Conservation (phyloP, 2,113 vertebrate genomes). For the Odontesthes bonariensis region DNA sequence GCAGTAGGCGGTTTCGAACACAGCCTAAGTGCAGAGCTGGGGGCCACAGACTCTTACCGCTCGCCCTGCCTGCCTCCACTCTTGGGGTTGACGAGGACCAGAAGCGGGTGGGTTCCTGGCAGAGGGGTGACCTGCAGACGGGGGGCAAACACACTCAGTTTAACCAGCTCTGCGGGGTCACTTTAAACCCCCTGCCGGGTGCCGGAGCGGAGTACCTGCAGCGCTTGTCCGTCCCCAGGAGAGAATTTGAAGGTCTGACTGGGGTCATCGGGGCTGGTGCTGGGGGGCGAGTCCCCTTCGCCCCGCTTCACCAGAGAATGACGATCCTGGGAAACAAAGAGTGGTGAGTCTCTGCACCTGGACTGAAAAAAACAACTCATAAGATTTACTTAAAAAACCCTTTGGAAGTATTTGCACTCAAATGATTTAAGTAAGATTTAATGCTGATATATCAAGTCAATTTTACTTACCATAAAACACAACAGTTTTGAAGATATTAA, state of each 20-base stretch:
- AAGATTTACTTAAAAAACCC: too few species aligned
- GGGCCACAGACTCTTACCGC: conserved; percentile 76
- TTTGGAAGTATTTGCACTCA: too few species aligned
- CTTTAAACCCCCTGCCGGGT: too few species aligned
- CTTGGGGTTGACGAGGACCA: conserved; percentile 95
- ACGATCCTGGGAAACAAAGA: conserved; percentile 70
- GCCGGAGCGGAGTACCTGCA: conserved; percentile 79
- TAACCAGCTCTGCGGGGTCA: not conserved
- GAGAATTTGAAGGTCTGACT: conserved; percentile 86
- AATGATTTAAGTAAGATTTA: too few species aligned
- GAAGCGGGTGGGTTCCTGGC: conserved; percentile 90
- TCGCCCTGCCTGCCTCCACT: conserved; percentile 96
- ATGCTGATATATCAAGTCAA: too few species aligned
- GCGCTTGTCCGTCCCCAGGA: conserved; percentile 85
- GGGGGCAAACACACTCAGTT: conserved; percentile 7
- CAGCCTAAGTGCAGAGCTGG: too few species aligned
- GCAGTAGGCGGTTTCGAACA: too few species aligned
- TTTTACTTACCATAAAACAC: too few species aligned
- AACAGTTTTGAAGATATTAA: too few species aligned
- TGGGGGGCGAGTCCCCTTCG: conserved; percentile 85
- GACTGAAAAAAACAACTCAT: too few species aligned
- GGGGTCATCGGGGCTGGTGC: conserved; percentile 85
- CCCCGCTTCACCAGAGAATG: conserved; percentile 81
- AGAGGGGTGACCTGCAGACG: conserved; percentile 87
- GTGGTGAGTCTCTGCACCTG: too few species aligned